Evolutionary conservation across 2,797 vertebrate genomes (phyloP).

Genomic region (Chiroxiphia lanceolata): DNA sequence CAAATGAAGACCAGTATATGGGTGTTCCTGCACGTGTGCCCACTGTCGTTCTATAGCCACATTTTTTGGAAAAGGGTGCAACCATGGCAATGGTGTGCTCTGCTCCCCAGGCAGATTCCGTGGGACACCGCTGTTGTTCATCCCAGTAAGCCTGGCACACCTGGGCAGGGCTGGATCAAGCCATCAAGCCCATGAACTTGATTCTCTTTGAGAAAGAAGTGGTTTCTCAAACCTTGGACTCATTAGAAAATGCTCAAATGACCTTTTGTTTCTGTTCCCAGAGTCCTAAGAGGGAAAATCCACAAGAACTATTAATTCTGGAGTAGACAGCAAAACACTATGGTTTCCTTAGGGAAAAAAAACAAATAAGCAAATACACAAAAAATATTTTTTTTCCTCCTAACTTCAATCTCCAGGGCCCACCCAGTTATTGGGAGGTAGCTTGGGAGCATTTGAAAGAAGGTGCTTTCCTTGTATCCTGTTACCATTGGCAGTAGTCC

Average conservation of each 20-base stretch:
- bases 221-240: neutral
- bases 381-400: neutral
- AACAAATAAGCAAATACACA: neutral
- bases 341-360: neutral
- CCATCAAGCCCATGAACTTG: neutral
- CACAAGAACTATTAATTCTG: neutral
- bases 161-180: neutral
- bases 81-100: fast-evolving
- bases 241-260: neutral
- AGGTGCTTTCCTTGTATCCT: neutral
- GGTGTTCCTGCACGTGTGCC: neutral
- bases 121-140: neutral
- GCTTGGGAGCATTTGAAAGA: neutral
- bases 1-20: neutral
- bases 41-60: neutral
- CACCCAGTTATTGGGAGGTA: neutral
- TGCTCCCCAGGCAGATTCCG: neutral
- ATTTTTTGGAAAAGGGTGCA: neutral
- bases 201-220: neutral
- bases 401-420: neutral
- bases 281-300: neutral
- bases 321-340: neutral
- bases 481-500: neutral
- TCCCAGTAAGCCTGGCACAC: neutral
- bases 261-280: neutral